Evolutionary conservation across 2,797 vertebrate species (phyloP), one percentile per base, ranked within the genome.

Genomic region (Staurois parvus): DNA sequence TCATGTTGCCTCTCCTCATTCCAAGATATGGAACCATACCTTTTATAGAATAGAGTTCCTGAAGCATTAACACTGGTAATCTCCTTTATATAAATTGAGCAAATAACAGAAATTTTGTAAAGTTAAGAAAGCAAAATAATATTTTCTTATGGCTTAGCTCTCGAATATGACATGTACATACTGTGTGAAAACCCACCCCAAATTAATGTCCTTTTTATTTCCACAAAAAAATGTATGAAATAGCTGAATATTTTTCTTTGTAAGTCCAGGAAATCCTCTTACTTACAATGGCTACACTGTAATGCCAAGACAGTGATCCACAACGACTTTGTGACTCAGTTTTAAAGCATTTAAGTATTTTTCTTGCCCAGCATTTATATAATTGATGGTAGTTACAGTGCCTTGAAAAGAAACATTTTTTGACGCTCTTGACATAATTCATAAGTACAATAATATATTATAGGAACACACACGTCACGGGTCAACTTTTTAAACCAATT

Each of bases 241-340:
- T 77, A 7, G 29, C 40, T 84, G 13, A 40, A 26, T 72, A n/a
- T 73, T 84, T 69, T 56, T 19, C 28, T 74, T 69, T 42, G 48
- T 45, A 67, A 68, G 70, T 48, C 72, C 70, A 79, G 84, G 77
- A 85, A 79, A 74, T 79, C 84, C 59, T 79, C 42, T 77, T 56
- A 21, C 73, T 56, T 79, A 79, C 83, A 79, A 79, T 79, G 59
- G 68, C 72, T 66, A 62, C 21, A 34, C 52, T 74, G 69, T 68
- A 34, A 59, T 48, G 40, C 59, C 76, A 45, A 45, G 26, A 73
- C 29, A 32, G 68, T 79, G 28, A 79, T 68, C 84, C 77, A 42
- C 37, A 29, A 66, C 29, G 29, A 85, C 76, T 66, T 52, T 79
- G 64, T 84, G 82, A 84, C 82, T 77, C 82, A 77, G 24, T 69